These are phyloP conservation scores for Myopa tessellatipennis DNA, from an alignment of 2,888 invertebrate genomes.

Conservation along the genomic window DNA sequence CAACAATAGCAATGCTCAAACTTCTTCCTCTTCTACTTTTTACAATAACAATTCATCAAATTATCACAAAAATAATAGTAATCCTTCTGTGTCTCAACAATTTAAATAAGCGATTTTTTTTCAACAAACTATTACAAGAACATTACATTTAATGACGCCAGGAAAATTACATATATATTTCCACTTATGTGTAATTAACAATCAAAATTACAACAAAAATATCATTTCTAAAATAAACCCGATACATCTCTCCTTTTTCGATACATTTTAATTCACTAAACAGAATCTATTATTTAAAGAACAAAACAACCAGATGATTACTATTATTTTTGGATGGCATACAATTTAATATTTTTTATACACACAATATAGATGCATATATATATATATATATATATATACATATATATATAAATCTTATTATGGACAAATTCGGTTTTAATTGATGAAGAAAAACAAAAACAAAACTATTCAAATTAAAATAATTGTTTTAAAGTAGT, in stretches of 20 bases:
- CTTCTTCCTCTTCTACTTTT: constrained; percentile 53
- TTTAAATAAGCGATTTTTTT: constrained; percentile 55
- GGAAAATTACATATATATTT: neutral
- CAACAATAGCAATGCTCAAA: constrained; percentile 63
- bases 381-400: constrained; percentile 33
- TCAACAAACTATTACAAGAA: constrained; percentile 13
- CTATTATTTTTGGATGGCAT: constrained; percentile 40
- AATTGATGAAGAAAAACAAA: constrained; percentile 42
- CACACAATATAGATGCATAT: constrained; percentile 32
- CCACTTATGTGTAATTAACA: neutral
- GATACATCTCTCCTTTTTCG: neutral
- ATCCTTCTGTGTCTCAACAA: constrained; percentile 55
- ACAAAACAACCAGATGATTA: constrained; percentile 38
- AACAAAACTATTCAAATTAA: constrained; percentile 27
- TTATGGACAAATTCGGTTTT: constrained; percentile 35
- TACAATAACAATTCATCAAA: constrained; percentile 65
- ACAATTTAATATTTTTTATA: constrained; percentile 33
- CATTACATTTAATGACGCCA: constrained; percentile 8
- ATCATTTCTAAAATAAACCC: neutral
- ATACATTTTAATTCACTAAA: constrained; percentile 9
- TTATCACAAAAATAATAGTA: constrained; percentile 67
- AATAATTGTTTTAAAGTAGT: constrained; percentile 41
- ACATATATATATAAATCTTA: constrained; percentile 33
- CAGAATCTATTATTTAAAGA: constrained; percentile 18
- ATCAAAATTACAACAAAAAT: constrained; percentile 48